phyloP scores from a whole-genome alignment of 1,140 invertebrate species.

The Arctopsyche grandis region DNA sequence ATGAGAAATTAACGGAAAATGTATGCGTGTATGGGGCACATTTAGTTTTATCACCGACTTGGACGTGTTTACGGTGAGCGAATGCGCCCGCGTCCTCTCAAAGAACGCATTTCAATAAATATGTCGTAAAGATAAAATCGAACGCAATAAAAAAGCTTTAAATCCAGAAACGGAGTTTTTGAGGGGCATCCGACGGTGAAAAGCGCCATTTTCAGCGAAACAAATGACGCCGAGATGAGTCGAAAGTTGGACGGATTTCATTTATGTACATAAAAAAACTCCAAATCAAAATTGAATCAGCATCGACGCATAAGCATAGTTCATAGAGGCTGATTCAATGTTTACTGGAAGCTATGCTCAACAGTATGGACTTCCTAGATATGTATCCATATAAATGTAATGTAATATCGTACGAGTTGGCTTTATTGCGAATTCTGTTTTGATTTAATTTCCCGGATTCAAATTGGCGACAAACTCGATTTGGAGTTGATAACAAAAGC shows the following conservation, averaged over 20 bases:
- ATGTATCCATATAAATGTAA: not conserved
- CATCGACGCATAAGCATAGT: too few relatives aligned
- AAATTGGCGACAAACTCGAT: too few relatives aligned
- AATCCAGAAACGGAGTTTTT: not conserved
- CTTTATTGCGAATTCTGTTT: too few relatives aligned
- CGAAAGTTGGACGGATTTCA: not conserved
- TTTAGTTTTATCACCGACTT: slow-evolving; percentile 5
- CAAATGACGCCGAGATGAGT: not conserved
- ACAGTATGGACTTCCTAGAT: too few relatives aligned
- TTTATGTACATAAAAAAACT: too few relatives aligned
- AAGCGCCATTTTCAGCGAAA: not conserved
- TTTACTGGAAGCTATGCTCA: too few relatives aligned
- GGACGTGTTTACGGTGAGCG: slow-evolving; percentile 20
- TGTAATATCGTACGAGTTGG: not conserved
- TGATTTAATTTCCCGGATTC: too few relatives aligned
- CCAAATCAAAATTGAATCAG: too few relatives aligned
- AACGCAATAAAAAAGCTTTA: slow-evolving; percentile 5
- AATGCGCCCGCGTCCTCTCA: not conserved
- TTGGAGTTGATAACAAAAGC: not conserved
- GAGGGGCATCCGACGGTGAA: not conserved
- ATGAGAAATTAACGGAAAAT: slow-evolving; percentile 21
- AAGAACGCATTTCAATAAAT: slow-evolving; percentile 29
- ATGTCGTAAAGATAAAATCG: slow-evolving; percentile 20
- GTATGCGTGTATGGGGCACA: not conserved
- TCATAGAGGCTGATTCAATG: too few relatives aligned